A percentile compares a stretch with the other conserved stretches of the same genome.
These are phyloP conservation scores for Cassiopea xamachana DNA, from an alignment of 30 jellyfish, hydroid and myxozoan genomes.

Conservation along the genomic window DNA sequence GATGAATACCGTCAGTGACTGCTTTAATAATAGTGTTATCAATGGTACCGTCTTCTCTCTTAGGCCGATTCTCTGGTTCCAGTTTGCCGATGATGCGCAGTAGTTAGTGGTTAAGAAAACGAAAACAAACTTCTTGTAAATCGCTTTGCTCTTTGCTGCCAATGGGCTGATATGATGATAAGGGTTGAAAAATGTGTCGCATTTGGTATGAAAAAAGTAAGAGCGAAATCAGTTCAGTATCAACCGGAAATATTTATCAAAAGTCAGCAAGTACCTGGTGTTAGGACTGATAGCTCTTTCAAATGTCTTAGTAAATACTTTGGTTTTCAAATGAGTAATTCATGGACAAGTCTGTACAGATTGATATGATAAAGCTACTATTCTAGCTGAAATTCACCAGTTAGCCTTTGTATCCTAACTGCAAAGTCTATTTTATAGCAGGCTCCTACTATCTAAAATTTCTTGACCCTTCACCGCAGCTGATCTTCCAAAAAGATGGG, in stretches of 20 bases:
- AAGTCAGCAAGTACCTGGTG: constrained; percentile 7
- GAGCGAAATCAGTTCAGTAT: background rate
- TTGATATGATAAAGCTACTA: background rate
- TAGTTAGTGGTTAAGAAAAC: constrained; percentile 2
- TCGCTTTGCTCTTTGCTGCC: constrained; percentile 30
- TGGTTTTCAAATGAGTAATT: constrained; percentile 2
- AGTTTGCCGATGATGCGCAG: constrained; percentile 54
- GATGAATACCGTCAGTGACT: constrained; percentile 27
- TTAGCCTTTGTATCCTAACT: constrained; percentile 12
- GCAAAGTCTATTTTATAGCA: background rate
- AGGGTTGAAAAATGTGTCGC: constrained; percentile 29
- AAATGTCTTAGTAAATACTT: constrained; percentile 7
- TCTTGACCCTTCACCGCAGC: constrained; percentile 26
- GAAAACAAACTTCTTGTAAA: constrained; percentile 35
- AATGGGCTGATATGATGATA: constrained; percentile 37
- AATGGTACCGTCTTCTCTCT: background rate
- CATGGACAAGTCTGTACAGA: background rate
- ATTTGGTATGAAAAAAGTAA: constrained; percentile 7
- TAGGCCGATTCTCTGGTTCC: constrained; percentile 12
- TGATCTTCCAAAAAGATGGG: constrained; percentile 29
- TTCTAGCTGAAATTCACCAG: background rate
- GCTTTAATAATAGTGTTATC: background rate
- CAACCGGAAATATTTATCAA: constrained; percentile 13
- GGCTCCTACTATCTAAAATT: background rate
- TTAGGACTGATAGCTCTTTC: background rate